Conservation (phyloP, 2,797 vertebrate genomes). For the Telmatherina bonti region DNA sequence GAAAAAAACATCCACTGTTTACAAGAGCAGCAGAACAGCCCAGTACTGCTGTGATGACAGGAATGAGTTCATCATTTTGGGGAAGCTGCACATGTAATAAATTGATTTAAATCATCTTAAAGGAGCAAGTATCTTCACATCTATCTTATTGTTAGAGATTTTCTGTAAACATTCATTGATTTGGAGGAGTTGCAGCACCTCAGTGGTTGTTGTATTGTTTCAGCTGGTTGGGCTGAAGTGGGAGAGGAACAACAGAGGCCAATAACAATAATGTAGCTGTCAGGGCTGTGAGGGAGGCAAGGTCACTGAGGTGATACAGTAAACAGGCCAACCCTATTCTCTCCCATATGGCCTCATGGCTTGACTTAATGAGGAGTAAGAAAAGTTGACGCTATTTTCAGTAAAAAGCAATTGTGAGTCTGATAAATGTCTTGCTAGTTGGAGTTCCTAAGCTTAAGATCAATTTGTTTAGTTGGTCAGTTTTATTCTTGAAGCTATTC, state of each 20-base stretch:
- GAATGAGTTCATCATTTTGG: slow-evolving; percentile 21
- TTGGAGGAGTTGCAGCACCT: slow-evolving; percentile 47
- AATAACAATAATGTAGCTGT: slow-evolving; percentile 68
- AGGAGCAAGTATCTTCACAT: slow-evolving; percentile 30
- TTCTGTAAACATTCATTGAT: slow-evolving; percentile 44
- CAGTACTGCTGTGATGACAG: slow-evolving; percentile 1
- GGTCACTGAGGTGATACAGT: slow-evolving; percentile 45
- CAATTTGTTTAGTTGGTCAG: too few species aligned
- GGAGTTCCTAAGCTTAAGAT: too few species aligned
- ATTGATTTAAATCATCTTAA: slow-evolving; percentile 18
- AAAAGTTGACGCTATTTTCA: slow-evolving; percentile 12
- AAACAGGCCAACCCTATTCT: slow-evolving; percentile 51
- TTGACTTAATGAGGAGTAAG: neutral
- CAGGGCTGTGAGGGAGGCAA: slow-evolving; percentile 63
- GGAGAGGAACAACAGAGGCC: slow-evolving; percentile 57
- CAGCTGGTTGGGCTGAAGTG: slow-evolving; percentile 59
- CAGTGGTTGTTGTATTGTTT: slow-evolving; percentile 63
- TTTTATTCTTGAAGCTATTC: too few species aligned
- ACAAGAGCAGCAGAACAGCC: slow-evolving; percentile 12
- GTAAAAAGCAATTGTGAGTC: slow-evolving; percentile 4
- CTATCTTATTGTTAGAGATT: slow-evolving; percentile 45
- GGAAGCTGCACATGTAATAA: slow-evolving; percentile 12
- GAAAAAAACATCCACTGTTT: neutral
- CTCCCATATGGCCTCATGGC: slow-evolving; percentile 40
- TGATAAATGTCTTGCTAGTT: slow-evolving; percentile 1